Conservation (phyloP, 2,797 vertebrate genomes). For the Enteromius radiatus region DNA sequence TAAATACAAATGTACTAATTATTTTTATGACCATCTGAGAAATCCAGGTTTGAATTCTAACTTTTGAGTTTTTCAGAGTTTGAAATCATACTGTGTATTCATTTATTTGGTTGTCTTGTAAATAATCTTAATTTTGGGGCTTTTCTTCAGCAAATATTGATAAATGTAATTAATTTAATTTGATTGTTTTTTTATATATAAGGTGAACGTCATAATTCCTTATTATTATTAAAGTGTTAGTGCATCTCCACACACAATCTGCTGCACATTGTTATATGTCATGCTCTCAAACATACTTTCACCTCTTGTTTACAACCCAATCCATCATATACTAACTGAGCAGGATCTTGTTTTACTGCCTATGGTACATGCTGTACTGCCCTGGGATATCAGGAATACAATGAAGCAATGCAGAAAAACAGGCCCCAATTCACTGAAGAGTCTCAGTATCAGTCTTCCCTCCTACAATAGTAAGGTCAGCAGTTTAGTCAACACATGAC, state of each 20-base stretch:
- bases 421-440: slow-evolving; percentile 28
- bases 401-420: slow-evolving; percentile 1
- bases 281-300: slow-evolving; percentile 3
- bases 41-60: background rate
- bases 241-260: background rate
- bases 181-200: background rate
- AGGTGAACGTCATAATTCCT: background rate
- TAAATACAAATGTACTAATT: background rate
- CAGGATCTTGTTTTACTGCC: slow-evolving; percentile 14
- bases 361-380: slow-evolving; percentile 28
- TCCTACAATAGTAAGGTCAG: slow-evolving; percentile 42
- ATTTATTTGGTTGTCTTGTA: background rate
- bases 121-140: background rate
- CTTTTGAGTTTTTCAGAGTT: background rate
- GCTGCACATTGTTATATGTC: background rate
- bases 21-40: background rate
- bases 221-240: background rate
- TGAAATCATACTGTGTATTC: background rate
- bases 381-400: slow-evolving; percentile 9
- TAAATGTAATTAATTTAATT: background rate
- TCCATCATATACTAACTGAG: background rate
- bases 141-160: background rate
- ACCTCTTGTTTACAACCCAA: slow-evolving; percentile 12
- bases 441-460: slow-evolving; percentile 13
- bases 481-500: slow-evolving; percentile 43